These are phyloP conservation scores for Adineta ricciae DNA, from an alignment of 2,888 invertebrate genomes.

Conservation along the genomic window DNA sequence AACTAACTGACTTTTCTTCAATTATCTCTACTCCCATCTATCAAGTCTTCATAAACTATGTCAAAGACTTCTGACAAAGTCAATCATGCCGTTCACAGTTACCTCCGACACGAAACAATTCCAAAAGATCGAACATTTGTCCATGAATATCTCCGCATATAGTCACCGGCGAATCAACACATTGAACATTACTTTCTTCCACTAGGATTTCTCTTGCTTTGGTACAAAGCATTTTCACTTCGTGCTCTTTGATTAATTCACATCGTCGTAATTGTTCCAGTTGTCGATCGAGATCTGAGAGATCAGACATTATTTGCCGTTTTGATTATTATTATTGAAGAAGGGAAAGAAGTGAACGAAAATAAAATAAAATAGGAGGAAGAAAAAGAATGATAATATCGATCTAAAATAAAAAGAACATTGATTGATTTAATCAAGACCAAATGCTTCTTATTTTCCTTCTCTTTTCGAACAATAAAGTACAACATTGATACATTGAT, in stretches of 20 bases:
- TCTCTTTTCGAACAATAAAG: background rate
- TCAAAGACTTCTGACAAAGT: too few relatives aligned
- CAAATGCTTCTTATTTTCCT: background rate
- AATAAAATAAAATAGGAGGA: background rate
- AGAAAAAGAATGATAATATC: background rate
- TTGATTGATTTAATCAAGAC: background rate
- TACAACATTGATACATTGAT: background rate
- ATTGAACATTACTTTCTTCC: constrained; percentile 97
- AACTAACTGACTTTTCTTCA: too few relatives aligned
- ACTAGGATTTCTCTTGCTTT: constrained; percentile 97
- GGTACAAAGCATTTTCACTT: constrained; percentile 93
- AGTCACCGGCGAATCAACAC: constrained; percentile 96
- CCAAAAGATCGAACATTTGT: constrained; percentile 33
- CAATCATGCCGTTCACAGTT: background rate
- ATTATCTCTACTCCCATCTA: too few relatives aligned
- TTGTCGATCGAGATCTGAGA: constrained; percentile 56
- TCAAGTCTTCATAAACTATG: too few relatives aligned
- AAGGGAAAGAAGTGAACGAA: background rate
- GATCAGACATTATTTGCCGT: background rate
- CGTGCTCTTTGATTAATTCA: constrained; percentile 86
- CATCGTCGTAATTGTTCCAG: constrained; percentile 94
- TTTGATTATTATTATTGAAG: background rate
- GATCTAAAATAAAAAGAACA: background rate
- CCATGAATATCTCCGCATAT: constrained; percentile 46
- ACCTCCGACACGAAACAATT: constrained; percentile 32